phyloP scores from a whole-genome alignment of 1,140 invertebrate species.

The Ips nitidus region DNA sequence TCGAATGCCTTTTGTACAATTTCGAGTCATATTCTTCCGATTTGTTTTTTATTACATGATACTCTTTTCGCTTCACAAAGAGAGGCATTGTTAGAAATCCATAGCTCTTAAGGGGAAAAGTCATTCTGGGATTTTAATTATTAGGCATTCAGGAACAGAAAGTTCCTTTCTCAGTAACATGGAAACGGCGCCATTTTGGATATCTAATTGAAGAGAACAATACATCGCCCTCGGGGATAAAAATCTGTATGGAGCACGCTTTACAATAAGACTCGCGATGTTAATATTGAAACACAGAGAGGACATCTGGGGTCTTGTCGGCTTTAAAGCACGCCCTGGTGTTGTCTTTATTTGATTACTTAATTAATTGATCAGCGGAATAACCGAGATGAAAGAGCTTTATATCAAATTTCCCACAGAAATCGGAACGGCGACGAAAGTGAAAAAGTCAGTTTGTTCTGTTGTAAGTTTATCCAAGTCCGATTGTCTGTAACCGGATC shows the following conservation, averaged over 20 bases:
- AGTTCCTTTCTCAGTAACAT: constrained; percentile 14
- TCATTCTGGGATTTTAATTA: constrained; percentile 26
- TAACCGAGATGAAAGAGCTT: no score
- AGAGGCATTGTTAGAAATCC: constrained; percentile 18
- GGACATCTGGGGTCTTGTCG: no score
- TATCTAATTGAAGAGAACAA: constrained; percentile 20
- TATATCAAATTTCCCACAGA: no score
- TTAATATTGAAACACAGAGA: no score
- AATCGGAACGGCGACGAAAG: no score
- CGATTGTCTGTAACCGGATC: constrained; percentile 6
- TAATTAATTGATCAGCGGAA: no score
- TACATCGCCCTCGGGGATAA: constrained; percentile 12
- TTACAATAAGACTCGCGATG: no score
- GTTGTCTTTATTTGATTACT: no score
- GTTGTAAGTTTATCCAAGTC: background rate
- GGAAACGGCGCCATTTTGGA: constrained; percentile 28
- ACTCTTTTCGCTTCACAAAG: constrained; percentile 26
- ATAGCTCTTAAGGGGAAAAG: constrained; percentile 22
- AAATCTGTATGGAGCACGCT: background rate
- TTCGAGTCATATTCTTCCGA: constrained; percentile 29
- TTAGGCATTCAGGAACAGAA: constrained; percentile 28
- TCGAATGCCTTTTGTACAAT: constrained; percentile 27
- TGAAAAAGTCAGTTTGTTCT: no score
- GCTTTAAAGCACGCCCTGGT: no score
- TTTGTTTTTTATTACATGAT: constrained; percentile 33